Conservation (phyloP, 2,888 invertebrate species). For the Plebejus anna region DNA sequence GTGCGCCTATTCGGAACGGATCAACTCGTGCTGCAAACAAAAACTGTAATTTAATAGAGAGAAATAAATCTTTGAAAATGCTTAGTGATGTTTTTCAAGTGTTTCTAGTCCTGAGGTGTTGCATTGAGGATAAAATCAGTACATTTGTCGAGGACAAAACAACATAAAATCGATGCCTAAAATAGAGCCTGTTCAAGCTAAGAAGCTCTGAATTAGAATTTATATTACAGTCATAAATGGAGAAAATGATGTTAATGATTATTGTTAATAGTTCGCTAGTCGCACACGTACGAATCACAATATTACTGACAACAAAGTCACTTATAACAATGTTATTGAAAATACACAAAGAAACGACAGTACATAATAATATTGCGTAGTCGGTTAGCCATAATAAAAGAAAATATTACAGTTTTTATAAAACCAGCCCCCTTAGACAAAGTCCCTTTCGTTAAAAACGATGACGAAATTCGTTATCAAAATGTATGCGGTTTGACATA, state of each 20-base stretch:
- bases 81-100: not conserved
- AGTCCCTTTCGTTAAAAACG: no score
- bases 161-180: not conserved
- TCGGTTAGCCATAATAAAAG: not conserved
- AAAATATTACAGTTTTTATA: not conserved
- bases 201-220: not conserved
- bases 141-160: not conserved
- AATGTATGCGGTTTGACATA: no score
- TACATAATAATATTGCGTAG: no score
- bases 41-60: not conserved
- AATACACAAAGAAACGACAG: no score
- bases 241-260: no score
- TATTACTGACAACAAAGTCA: not conserved
- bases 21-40: conserved; percentile 21
- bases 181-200: not conserved
- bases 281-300: no score
- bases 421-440: no score
- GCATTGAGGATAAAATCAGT: no score
- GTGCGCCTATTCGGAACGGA: conserved; percentile 11
- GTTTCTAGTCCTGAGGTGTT: not conserved
- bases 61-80: not conserved
- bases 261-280: no score
- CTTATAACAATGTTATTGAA: not conserved
- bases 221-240: no score
- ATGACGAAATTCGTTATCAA: no score